Conservation (phyloP, 2,113 vertebrate genomes). For the Martes martes region DNA sequence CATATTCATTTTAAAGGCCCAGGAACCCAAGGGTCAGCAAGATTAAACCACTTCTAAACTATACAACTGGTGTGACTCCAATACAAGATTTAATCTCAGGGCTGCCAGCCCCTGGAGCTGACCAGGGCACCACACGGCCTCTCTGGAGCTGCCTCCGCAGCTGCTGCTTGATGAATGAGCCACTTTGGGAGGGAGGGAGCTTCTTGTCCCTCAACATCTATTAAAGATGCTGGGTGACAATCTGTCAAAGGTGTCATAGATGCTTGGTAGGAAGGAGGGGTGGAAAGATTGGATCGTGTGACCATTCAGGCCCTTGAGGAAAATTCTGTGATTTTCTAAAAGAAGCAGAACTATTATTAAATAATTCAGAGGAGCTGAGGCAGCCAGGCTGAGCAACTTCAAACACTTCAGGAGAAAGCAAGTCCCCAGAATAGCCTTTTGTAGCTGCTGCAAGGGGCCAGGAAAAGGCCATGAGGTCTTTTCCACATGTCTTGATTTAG, state of each 20-base stretch:
- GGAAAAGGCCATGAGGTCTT: slow-evolving; percentile 41
- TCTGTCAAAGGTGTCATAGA: neutral
- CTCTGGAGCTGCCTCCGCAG: neutral
- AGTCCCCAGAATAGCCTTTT: slow-evolving; percentile 67
- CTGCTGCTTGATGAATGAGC: neutral
- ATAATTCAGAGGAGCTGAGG: slow-evolving; percentile 49
- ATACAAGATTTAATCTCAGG: neutral
- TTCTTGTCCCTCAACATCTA: neutral
- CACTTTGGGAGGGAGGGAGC: neutral
- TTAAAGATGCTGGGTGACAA: neutral
- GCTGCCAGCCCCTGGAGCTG: neutral
- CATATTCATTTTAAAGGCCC: neutral
- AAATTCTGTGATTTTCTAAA: slow-evolving; percentile 47
- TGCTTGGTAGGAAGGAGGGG: neutral
- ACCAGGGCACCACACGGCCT: neutral
- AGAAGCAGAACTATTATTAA: slow-evolving; percentile 54
- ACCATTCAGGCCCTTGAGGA: neutral
- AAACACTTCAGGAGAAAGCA: slow-evolving; percentile 61
- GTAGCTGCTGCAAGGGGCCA: slow-evolving; percentile 45
- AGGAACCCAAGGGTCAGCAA: neutral
- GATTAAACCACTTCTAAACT: neutral
- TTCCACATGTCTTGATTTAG: slow-evolving; percentile 57
- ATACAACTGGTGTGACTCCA: neutral
- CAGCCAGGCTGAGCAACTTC: slow-evolving; percentile 46
- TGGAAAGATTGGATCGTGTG: neutral